A percentile compares a stretch with the other conserved stretches of the same genome.
phyloP scores from a whole-genome alignment of 2,797 vertebrate species.

The Sebastes diaconus region DNA sequence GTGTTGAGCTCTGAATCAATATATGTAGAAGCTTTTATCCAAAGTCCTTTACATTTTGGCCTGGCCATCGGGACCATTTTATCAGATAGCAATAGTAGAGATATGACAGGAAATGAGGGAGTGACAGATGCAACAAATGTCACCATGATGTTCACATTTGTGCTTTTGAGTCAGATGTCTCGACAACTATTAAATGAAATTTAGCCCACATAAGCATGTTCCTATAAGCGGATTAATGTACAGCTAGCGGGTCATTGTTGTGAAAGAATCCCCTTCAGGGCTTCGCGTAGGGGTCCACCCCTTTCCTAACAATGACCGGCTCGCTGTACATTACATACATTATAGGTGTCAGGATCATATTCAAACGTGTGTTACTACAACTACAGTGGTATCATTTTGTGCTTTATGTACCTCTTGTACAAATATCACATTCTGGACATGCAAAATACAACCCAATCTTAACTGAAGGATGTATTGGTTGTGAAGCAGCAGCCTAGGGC shows the following conservation, averaged over 20 bases:
- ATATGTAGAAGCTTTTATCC: not conserved
- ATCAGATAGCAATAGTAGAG: not conserved
- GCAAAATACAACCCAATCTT: not conserved
- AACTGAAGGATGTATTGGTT: not conserved
- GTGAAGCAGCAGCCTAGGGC: not conserved
- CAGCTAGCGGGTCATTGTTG: too few relatives aligned
- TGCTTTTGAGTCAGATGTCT: not conserved
- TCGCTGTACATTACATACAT: not conserved
- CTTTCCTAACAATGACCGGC: too few relatives aligned
- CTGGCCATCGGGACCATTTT: not conserved
- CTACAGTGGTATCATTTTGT: not conserved
- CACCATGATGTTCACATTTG: not conserved
- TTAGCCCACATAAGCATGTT: not conserved
- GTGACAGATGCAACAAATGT: not conserved
- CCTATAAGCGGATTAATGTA: too few relatives aligned
- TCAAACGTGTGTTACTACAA: not conserved
- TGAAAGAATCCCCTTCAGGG: too few relatives aligned
- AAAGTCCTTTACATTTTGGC: not conserved
- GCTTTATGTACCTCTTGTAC: not conserved
- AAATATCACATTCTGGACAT: not conserved
- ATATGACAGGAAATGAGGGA: not conserved
- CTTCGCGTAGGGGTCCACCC: fast-evolving
- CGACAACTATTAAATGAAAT: not conserved
- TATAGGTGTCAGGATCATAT: not conserved
- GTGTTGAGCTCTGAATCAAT: too few relatives aligned